These are phyloP conservation scores for Drosophila nigricruria DNA, from an alignment of 2,888 invertebrate species.

Conservation along the genomic window DNA sequence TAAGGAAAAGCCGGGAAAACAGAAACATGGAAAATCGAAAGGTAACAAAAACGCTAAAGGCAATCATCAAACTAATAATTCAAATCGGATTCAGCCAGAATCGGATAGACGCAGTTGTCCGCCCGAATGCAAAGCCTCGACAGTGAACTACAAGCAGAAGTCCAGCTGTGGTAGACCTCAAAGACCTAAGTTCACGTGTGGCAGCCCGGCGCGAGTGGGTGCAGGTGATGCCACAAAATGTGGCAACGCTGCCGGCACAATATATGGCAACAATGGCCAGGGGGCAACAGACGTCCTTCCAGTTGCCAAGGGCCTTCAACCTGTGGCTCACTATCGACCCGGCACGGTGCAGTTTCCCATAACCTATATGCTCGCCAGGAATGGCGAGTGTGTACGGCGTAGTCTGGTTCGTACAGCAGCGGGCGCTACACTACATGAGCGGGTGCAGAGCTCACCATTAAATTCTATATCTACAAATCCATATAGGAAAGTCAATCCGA, in stretches of 20 bases:
- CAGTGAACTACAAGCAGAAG: neutral
- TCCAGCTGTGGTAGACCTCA: neutral
- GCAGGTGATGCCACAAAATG: constrained; percentile 15
- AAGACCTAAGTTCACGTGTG: neutral
- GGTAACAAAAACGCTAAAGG: neutral
- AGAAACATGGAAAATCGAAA: neutral
- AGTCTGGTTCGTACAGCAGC: constrained; percentile 67
- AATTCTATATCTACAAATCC: neutral
- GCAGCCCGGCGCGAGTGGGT: constrained; percentile 2
- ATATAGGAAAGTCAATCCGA: neutral
- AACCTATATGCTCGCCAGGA: constrained; percentile 23
- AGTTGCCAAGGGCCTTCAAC: constrained; percentile 11
- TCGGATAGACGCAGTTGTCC: neutral
- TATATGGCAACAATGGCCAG: neutral
- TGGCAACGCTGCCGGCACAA: neutral
- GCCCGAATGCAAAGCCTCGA: neutral
- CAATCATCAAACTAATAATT: neutral
- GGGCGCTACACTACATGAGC: constrained; percentile 60
- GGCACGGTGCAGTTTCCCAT: constrained; percentile 39
- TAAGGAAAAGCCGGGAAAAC: neutral
- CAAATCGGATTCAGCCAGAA: neutral
- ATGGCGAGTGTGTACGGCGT: constrained; percentile 33
- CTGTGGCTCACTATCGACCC: constrained; percentile 58
- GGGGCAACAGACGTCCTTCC: neutral
- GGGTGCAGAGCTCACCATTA: neutral